Base-by-base conservation (phyloP, 2,797 vertebrate genomes). In the Acridotheres tristis region DNA sequence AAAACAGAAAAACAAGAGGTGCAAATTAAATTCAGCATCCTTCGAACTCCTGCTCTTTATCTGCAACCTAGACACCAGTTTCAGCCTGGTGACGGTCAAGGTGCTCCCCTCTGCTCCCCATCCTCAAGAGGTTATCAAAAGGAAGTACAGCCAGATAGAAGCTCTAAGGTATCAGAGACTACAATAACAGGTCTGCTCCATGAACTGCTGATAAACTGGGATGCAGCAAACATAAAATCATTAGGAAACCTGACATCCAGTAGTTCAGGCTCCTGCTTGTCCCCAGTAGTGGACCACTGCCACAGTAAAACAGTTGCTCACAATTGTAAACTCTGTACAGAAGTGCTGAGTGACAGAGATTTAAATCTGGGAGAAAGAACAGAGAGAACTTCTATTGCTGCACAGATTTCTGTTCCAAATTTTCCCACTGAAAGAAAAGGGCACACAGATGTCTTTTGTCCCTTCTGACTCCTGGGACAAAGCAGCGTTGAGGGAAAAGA, bases 141-240 rank as follows among this genome's bases (percentile, higher is more conserved):
- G 4, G 9, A 71, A 72, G 26, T 0, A 53, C 20, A 58, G 34
- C 30, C 3, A 1, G 42, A 58, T 0, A 55, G 77, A 87, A 59
- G 16, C 36, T 86, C 58, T 55, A 43, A 84, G 11, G 16, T 21
- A 65, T 42, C 58, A 83, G 9, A 55, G 10, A 53, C 51, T 40
- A 1, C 0, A 65, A 51, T 11, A 90, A 9, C 20, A 63, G 34
- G 18, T 23, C 38, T 3, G 5, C 26, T 10, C 1, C 32, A 36
- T 13, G 13, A 90, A 47, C 42, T 18, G 3, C 19, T 73, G 25
- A 26, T 25, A 72, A 84, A 75, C 32, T 67, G 55, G 38, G 62
- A 45, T 3, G 0, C 7, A 82, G 15, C 9, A 66, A 85, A 76
- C 58, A 61, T 0, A 0, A 53, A 72, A 50, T 11, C 38, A 12